A percentile compares a stretch with the other conserved stretches of the same genome.
phyloP scores from a whole-genome alignment of 2,113 vertebrate genomes.

The Mormyrus lacerda region DNA sequence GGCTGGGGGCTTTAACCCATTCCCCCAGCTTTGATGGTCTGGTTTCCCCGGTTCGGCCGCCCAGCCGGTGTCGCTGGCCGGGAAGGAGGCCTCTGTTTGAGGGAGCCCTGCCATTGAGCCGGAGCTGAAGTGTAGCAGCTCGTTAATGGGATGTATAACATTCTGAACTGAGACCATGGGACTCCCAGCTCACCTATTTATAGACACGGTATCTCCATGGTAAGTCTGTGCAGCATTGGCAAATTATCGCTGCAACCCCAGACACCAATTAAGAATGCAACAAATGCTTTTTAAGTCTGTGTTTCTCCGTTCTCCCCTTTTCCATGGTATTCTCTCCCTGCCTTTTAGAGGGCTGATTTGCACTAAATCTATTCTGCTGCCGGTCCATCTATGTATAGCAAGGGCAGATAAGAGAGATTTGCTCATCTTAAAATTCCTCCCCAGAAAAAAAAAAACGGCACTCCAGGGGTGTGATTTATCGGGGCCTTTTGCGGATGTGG shows the following conservation, averaged over 20 bases:
- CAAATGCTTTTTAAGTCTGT: conserved; percentile 63
- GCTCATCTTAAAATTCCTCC: conserved; percentile 61
- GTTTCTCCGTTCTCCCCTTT: conserved; percentile 41
- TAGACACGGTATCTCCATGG: conserved; percentile 66
- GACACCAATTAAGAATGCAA: conserved; percentile 73
- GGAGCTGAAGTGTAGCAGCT: conserved; percentile 47
- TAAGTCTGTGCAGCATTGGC: conserved; percentile 55
- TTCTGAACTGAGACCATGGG: conserved; percentile 72
- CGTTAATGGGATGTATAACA: conserved; percentile 71
- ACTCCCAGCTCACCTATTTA: conserved; percentile 69
- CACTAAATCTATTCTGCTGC: conserved; percentile 46
- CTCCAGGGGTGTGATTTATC: conserved; percentile 38
- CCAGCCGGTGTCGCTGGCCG: conserved; percentile 40
- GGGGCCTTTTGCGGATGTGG: conserved; percentile 23
- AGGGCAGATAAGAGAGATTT: conserved; percentile 40
- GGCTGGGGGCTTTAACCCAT: not conserved
- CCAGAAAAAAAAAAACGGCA: conserved; percentile 49
- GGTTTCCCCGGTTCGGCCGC: not conserved
- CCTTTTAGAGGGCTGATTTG: conserved; percentile 35
- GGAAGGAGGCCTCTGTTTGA: conserved; percentile 32
- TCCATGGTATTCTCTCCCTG: conserved; percentile 30
- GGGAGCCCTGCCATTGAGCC: conserved; percentile 55
- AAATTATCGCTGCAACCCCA: conserved; percentile 66
- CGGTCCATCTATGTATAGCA: conserved; percentile 42
- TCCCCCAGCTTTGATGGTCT: not conserved